Percentiles rank a stretch among this genome's conserved stretches.
These are phyloP conservation scores for Apantesis nais DNA, from an alignment of 2,888 invertebrate genomes.

Conservation along the genomic window DNA sequence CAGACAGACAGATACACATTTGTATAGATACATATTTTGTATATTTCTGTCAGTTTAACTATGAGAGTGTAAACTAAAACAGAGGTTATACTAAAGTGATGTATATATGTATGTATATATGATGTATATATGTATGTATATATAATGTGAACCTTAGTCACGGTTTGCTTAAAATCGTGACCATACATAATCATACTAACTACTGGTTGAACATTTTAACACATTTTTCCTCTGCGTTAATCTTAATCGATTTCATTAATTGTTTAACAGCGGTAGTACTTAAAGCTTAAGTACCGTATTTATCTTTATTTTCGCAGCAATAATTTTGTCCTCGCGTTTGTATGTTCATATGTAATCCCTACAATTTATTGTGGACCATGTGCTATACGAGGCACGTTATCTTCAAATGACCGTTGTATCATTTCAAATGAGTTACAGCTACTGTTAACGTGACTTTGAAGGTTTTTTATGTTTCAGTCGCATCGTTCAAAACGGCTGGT, in stretches of 20 bases:
- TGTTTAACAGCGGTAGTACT: constrained; percentile 18
- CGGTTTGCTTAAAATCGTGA: constrained; percentile 11
- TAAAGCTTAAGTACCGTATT: constrained; percentile 21
- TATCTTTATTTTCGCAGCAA: constrained; percentile 36
- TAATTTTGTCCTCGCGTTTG: constrained; percentile 27
- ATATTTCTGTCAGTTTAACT: not conserved
- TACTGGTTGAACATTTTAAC: constrained; percentile 4
- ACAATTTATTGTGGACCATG: constrained; percentile 33
- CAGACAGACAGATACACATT: too few species aligned
- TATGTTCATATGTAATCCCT: constrained; percentile 29
- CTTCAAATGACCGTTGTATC: constrained; percentile 53
- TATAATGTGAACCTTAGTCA: not conserved
- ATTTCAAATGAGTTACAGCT: constrained; percentile 59
- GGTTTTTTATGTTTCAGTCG: constrained; percentile 59
- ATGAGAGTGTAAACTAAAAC: not conserved
- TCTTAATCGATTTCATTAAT: constrained; percentile 18
- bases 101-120: too few species aligned
- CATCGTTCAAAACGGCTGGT: constrained; percentile 36
- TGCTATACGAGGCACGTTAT: constrained; percentile 38
- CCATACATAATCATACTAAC: constrained; percentile 14
- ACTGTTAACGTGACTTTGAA: constrained; percentile 54
- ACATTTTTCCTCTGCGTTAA: constrained; percentile 10
- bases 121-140: too few species aligned
- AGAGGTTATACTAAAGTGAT: too few species aligned
- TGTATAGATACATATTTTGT: not conserved